Percentiles rank a stretch among this genome's conserved stretches.
Conservation (phyloP, 2,888 invertebrate species). For the Cephus spinipes region DNA sequence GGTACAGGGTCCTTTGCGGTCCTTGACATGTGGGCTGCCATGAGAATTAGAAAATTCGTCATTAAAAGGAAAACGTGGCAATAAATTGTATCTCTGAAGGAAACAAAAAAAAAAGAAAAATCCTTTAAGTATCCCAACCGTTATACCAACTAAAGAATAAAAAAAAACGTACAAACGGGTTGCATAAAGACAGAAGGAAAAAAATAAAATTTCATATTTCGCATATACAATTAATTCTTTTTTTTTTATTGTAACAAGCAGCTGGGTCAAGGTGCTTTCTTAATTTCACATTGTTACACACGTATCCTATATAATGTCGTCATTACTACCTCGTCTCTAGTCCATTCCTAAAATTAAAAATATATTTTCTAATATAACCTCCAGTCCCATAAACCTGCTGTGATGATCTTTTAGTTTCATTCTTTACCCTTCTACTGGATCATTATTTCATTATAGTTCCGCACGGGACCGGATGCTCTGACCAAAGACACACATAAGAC, state of each 20-base stretch:
- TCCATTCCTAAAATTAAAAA: neutral
- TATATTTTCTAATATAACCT: neutral
- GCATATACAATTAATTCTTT: neutral
- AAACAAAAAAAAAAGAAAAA: neutral
- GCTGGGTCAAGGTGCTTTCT: neutral
- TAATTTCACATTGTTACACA: neutral
- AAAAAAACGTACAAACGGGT: neutral
- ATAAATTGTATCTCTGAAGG: neutral
- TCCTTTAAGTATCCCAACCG: neutral
- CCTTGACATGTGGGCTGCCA: constrained; percentile 16
- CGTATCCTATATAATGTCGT: neutral
- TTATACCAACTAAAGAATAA: neutral
- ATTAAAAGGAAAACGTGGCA: neutral
- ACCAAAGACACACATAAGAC: neutral
- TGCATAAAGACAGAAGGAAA: neutral
- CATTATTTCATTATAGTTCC: neutral
- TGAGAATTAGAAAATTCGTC: constrained; percentile 12
- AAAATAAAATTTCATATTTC: neutral
- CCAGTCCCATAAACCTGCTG: neutral
- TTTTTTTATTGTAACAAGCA: neutral
- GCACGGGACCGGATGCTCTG: neutral
- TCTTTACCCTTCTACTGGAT: neutral
- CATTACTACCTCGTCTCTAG: neutral
- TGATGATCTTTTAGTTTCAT: neutral
- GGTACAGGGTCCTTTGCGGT: constrained; percentile 4